A percentile compares a stretch with the other conserved stretches of the same genome.
phyloP scores from a whole-genome alignment of 2,888 invertebrate species.

The Sarcophaga subvicina region DNA sequence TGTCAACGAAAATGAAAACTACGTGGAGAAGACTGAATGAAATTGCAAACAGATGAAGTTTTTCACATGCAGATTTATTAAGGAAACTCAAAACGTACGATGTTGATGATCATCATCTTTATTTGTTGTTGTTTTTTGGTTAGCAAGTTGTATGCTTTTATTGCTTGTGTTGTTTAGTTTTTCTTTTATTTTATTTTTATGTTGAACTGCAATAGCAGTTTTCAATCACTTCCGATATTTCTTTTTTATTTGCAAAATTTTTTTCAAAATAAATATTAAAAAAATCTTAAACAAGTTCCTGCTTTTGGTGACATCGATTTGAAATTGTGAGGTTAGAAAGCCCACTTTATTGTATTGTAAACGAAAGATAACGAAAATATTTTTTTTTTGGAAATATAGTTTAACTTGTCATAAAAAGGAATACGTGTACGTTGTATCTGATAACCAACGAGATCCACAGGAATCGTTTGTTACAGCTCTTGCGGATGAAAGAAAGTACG shows the following conservation, averaged over 20 bases:
- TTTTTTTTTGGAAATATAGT: too few relatives aligned
- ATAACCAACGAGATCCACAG: too few relatives aligned
- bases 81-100: conserved; percentile 50
- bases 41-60: background rate
- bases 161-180: too few relatives aligned
- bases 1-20: conserved; percentile 33
- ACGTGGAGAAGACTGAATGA: conserved; percentile 11
- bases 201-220: conserved; percentile 5
- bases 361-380: too few relatives aligned
- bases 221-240: conserved; percentile 61
- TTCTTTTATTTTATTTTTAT: background rate
- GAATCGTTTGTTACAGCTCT: too few relatives aligned
- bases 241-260: conserved; percentile 26
- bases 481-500: too few relatives aligned
- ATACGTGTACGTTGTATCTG: too few relatives aligned
- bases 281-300: conserved; percentile 43
- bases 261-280: background rate
- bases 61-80: conserved; percentile 60
- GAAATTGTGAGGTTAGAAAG: conserved; percentile 6
- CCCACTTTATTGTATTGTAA: too few relatives aligned
- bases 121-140: background rate
- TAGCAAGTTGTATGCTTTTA: background rate
- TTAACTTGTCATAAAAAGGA: too few relatives aligned
- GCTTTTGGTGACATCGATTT: conserved; percentile 29
- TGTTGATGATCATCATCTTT: conserved; percentile 20